These are phyloP conservation scores for Gephyroberyx darwinii DNA, from an alignment of 2,797 vertebrate species.

Conservation along the genomic window DNA sequence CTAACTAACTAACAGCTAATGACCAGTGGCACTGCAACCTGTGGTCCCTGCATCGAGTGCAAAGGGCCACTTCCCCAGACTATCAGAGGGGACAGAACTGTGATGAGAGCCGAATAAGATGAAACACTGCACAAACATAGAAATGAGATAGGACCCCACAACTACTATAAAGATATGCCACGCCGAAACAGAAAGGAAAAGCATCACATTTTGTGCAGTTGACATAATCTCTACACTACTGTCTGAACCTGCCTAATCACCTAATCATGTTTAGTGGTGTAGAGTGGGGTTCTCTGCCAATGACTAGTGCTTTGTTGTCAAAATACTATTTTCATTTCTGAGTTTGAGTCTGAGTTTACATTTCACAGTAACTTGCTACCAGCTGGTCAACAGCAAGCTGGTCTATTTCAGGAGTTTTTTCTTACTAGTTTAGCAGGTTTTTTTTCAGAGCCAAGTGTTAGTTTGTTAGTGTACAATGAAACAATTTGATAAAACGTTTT, in stretches of 20 bases:
- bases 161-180: slow-evolving; percentile 5
- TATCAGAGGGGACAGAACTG: neutral
- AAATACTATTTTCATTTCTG: neutral
- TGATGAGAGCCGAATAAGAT: slow-evolving; percentile 13
- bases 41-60: neutral
- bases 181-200: neutral
- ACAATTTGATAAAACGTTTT: neutral
- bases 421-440: neutral
- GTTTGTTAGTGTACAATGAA: neutral
- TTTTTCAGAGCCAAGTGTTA: neutral
- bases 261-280: neutral
- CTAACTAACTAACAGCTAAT: neutral
- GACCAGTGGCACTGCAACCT: neutral
- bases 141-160: slow-evolving; percentile 6
- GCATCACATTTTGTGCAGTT: slow-evolving; percentile 4
- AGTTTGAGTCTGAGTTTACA: neutral
- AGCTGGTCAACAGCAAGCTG: neutral
- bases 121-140: slow-evolving; percentile 13
- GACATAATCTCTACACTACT: slow-evolving; percentile 6
- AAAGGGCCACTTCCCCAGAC: neutral
- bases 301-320: neutral
- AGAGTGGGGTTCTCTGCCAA: neutral
- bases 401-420: neutral
- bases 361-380: no score
- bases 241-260: neutral